A percentile compares a stretch with the other conserved stretches of the same genome.
Conservation (phyloP, 2,113 vertebrate species). For the Opisthocomus hoazin region DNA sequence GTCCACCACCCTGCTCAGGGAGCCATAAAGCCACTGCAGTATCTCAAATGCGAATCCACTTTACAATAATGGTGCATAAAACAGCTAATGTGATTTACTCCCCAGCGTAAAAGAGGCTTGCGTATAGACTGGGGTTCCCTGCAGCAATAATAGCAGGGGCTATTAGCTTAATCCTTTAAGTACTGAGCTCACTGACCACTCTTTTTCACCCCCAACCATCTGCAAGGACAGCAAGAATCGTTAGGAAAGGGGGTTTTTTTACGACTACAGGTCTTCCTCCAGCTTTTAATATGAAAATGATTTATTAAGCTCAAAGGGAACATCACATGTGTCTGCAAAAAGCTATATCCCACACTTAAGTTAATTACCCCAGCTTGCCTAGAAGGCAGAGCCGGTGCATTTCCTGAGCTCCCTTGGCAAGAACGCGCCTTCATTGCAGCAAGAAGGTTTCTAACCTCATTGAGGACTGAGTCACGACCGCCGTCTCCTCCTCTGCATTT, state of each 20-base stretch:
- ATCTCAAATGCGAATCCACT: not conserved
- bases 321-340: not conserved
- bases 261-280: not conserved
- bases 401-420: conserved; percentile 33
- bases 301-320: conserved; percentile 1
- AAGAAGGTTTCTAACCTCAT: conserved; percentile 17
- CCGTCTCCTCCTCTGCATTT: not conserved
- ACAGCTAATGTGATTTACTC: conserved; percentile 3
- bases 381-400: not conserved
- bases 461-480: conserved; percentile 2
- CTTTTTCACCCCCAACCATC: not conserved
- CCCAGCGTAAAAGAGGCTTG: not conserved
- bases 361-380: conserved; percentile 37
- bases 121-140: not conserved
- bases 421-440: not conserved
- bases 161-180: not conserved
- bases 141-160: not conserved
- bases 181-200: not conserved
- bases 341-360: conserved; percentile 24
- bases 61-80: not conserved
- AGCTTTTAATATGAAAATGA: conserved; percentile 15
- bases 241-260: not conserved
- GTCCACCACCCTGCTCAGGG: not conserved
- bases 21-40: not conserved
- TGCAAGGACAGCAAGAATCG: not conserved